Conservation (phyloP, 2,888 invertebrate species). For the Bellardia bayeri region DNA sequence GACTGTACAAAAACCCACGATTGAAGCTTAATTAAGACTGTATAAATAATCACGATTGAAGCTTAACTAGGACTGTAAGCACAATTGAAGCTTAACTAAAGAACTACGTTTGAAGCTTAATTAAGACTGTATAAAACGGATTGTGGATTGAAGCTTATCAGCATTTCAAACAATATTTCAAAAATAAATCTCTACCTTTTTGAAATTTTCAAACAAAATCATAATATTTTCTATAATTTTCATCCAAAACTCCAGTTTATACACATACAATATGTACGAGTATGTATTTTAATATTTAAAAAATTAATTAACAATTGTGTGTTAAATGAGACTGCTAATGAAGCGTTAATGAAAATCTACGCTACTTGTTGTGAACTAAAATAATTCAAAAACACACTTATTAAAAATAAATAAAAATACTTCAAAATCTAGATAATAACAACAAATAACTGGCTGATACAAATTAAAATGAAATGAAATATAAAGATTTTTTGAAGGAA, state of each 20-base stretch:
- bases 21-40: no score
- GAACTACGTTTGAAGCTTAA: no score
- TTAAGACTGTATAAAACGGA: no score
- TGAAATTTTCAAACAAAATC: conserved; percentile 40
- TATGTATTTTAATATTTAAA: conserved; percentile 28
- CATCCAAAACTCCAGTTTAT: conserved; percentile 22
- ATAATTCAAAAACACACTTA: conserved; percentile 28
- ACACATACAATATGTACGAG: not conserved
- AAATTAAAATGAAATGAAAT: conserved; percentile 25
- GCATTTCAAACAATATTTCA: not conserved
- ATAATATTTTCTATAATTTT: not conserved
- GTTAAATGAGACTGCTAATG: conserved; percentile 67
- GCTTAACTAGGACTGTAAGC: no score
- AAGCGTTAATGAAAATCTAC: conserved; percentile 66
- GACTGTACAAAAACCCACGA: no score
- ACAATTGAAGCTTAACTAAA: no score
- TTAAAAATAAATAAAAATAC: conserved; percentile 37
- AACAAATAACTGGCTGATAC: conserved; percentile 27
- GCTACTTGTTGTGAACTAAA: conserved; percentile 41
- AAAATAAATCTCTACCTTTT: conserved; percentile 5
- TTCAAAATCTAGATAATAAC: conserved; percentile 22
- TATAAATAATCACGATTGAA: no score
- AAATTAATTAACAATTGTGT: conserved; percentile 68
- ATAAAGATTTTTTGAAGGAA: conserved; percentile 29
- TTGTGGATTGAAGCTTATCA: no score